Base-by-base conservation (phyloP, 2,888 invertebrate genomes). In the Ormyrus labotus region DNA sequence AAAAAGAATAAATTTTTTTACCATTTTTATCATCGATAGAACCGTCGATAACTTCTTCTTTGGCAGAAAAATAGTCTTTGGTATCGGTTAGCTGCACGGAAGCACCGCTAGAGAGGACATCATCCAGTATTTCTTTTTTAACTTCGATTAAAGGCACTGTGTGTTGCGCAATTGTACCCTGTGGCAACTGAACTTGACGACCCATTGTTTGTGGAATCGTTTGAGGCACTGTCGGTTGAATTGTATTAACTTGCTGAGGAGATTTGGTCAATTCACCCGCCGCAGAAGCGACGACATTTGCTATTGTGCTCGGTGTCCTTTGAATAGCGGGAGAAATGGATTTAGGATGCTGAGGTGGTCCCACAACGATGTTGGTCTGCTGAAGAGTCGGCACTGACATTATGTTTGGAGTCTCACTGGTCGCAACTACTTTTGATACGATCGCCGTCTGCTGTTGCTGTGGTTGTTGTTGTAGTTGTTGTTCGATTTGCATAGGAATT, bases 41-140 rank as follows among this genome's bases (percentile, higher is more conserved):
- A 61, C 88, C 87, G 82, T 90, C 90, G 74, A 89, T 88, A 83
- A 89, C 88, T 86, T 90, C 90, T 85, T 90, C 90, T 90, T 90
- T 90, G 90, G 90, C 88, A 89, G 89, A 87, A 85, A 90, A 87
- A 88, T 89, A 90, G 86, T 90, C 90, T 90, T 90, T 90, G 90
- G 90, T 90, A 90, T 90, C 90, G 83, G 89, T 88, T 83, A 88
- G 85, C 83, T 89, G 90, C 63, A 74, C 70, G 72, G 82, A 78
- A 79, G 76, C 69, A 65, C 78, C 75, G 69, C 80, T 76, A 76
- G 81, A 76, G 68, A 78, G 74, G 82, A 81, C 93, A 87, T 95
- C 95, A 86, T 95, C 95, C 11, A 95, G 91, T 69, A 95, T 90
- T 90, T 95, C 95, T 86, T 95, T 95, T 87, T 95, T 95, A 9